Evolutionary conservation across 2,888 invertebrate species (phyloP), one percentile per base, ranked within the genome.

Genomic region (Augiades crinisus): DNA sequence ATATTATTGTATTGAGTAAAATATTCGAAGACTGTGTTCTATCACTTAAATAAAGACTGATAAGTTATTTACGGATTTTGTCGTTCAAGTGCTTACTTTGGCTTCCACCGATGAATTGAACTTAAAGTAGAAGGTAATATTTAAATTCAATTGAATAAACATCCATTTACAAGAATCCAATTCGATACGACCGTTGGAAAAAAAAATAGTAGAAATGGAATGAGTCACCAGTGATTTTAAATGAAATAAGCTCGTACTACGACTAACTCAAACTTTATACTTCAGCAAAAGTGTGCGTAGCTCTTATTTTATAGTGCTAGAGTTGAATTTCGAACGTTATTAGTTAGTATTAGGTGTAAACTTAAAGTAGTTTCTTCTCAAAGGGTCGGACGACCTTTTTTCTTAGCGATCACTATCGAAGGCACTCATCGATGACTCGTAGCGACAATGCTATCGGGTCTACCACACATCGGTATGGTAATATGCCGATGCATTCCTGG

Each of bases 171-270:
- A 60, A 61, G 64, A 63, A 67, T 67, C 67, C 68, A 67, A 71
- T 73, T 70, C 60, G 61, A 67, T 60, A 57, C 58, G 65, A 71
- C 64, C 63, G 67, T 59, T 69, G 69, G 70, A 66, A 75, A 75
- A 78, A 50, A 47, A 44, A 52, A 24, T 40, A 52, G 40, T 52
- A 27, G 52, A 75, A 69, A 72, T 61, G 64, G 67, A 81, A 82
- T 80, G 80, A 82, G 80, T 82, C 81, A 82, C 81, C 72, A 75
- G 71, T 73, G 73, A 79, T 79, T 82, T 78, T 68, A 79, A 79
- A 79, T 72, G 68, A 74, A 78, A 80, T 78, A 76, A 76, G 70
- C 70, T 68, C 65, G 62, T 60, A 59, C 53, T 54, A 56, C 67
- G 58, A 68, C 55, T 59, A 64, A 65, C 59, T 56, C 33, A 14